phyloP scores from a whole-genome alignment of 2,797 vertebrate species.

The Eurystomus glaucurus region DNA sequence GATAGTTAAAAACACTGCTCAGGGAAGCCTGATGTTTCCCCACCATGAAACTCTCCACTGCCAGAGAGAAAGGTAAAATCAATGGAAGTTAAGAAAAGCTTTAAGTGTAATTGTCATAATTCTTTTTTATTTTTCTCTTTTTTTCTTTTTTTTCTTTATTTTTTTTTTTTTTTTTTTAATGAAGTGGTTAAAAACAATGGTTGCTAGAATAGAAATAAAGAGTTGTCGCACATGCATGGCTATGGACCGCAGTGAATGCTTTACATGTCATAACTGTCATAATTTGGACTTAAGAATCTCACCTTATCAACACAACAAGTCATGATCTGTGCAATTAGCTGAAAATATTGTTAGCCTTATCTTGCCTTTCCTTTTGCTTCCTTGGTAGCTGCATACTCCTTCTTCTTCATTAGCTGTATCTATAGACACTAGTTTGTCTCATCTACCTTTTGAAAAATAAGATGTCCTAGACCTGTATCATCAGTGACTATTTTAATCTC shows the following conservation, averaged over 20 bases:
- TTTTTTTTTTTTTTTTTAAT: background rate
- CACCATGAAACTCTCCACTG: background rate
- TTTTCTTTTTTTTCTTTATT: background rate
- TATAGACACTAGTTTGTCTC: background rate
- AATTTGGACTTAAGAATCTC: background rate
- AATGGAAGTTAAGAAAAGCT: background rate
- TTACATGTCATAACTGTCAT: background rate
- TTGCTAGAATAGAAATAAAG: background rate
- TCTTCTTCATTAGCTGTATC: background rate
- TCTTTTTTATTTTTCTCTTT: background rate
- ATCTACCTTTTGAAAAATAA: background rate
- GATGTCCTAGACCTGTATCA: background rate
- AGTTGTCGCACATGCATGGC: background rate
- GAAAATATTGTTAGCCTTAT: background rate
- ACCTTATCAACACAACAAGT: background rate
- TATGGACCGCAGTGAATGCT: background rate
- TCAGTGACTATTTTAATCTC: background rate
- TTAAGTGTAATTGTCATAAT: accelerated
- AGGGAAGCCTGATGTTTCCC: background rate
- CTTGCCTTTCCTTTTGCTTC: background rate
- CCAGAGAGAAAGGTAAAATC: background rate
- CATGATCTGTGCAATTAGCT: background rate
- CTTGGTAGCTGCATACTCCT: background rate
- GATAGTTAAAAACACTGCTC: background rate
- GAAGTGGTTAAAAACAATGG: background rate